phyloP scores from a whole-genome alignment of 2,888 invertebrate genomes.

The Sicus ferrugineus region DNA sequence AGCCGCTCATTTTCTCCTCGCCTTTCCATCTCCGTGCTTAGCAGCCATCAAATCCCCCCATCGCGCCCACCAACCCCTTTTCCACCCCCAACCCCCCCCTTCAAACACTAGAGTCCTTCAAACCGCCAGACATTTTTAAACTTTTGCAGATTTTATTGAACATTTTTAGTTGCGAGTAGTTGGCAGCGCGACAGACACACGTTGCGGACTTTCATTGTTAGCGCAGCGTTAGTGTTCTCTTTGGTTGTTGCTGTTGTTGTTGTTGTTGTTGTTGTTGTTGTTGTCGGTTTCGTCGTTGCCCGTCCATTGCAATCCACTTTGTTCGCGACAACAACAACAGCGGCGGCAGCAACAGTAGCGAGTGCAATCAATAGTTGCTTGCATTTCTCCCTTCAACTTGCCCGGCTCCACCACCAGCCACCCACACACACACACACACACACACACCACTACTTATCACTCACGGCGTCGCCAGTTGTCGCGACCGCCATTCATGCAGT shows the following conservation, averaged over 20 bases:
- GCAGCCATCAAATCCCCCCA: background rate
- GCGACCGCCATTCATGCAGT: slow-evolving; percentile 20
- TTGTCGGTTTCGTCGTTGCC: background rate
- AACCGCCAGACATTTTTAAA: background rate
- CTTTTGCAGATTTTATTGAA: slow-evolving; percentile 21
- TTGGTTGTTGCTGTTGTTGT: background rate
- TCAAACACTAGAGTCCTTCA: background rate
- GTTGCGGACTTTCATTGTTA: slow-evolving; percentile 28
- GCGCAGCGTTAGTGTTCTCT: background rate
- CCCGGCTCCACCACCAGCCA: background rate
- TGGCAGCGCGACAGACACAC: slow-evolving; percentile 23
- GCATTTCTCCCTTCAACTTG: background rate
- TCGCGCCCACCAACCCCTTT: background rate
- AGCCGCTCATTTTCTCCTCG: background rate
- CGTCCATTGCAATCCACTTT: background rate
- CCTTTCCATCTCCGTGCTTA: background rate
- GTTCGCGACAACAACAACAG: background rate
- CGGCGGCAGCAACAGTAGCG: background rate
- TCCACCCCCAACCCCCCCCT: background rate
- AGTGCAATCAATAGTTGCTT: background rate
- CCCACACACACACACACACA: background rate
- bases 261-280: slow-evolving; percentile 21
- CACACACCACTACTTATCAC: no score
- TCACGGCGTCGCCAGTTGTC: slow-evolving; percentile 3
- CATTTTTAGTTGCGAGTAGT: slow-evolving; percentile 8